Conservation (phyloP, 2,888 invertebrate species). For the Metacarcinus magister region DNA sequence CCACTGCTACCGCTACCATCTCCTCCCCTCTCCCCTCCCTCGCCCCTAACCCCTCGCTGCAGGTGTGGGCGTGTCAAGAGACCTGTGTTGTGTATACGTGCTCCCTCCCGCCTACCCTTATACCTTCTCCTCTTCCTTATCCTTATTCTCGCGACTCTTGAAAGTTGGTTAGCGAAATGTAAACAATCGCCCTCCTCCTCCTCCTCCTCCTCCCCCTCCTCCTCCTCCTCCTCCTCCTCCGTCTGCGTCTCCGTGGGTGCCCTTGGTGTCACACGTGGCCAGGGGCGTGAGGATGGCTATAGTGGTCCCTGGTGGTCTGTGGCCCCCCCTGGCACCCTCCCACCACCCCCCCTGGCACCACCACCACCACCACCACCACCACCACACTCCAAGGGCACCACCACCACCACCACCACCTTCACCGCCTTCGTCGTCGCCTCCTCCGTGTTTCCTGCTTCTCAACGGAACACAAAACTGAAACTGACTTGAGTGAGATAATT, state of each 20-base stretch:
- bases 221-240: not conserved
- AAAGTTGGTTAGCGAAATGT: not conserved
- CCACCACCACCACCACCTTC: not conserved
- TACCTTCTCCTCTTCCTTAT: not conserved
- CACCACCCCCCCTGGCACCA: not conserved
- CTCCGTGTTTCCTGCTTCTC: not conserved
- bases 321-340: not conserved
- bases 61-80: not conserved
- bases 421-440: not conserved
- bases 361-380: not conserved
- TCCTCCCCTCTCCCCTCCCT: not conserved
- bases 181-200: not conserved
- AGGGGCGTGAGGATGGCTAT: conserved; percentile 15
- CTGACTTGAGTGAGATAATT: not conserved
- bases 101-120: not conserved
- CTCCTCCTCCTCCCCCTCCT: not conserved
- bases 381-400: not conserved
- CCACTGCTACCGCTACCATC: not conserved
- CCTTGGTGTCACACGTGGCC: not conserved
- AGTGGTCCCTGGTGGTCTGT: not conserved
- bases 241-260: not conserved
- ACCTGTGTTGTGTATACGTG: not conserved
- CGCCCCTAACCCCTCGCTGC: not conserved
- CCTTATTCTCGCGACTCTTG: not conserved
- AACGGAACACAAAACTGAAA: too few species aligned